phyloP scores from a whole-genome alignment of 2,113 vertebrate genomes.

The Oenanthe melanoleuca region DNA sequence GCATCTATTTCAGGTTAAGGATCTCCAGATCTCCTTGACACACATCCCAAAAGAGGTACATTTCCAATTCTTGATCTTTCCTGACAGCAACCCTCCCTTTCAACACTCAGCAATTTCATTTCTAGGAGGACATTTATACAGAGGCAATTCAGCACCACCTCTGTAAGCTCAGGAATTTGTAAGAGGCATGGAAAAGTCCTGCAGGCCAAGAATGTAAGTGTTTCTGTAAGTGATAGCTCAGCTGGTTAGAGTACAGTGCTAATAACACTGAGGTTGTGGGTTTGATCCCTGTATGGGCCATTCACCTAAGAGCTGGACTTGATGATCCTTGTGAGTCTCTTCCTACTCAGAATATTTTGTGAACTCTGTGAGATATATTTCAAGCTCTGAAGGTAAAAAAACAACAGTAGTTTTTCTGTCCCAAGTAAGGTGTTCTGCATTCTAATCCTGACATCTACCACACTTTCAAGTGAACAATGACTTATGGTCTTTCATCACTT shows the following conservation, averaged over 20 bases:
- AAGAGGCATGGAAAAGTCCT: background rate
- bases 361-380: background rate
- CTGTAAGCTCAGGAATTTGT: background rate
- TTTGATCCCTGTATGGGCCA: background rate
- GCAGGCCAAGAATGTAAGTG: background rate
- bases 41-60: background rate
- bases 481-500: background rate
- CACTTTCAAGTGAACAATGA: background rate
- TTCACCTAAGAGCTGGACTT: background rate
- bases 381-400: background rate
- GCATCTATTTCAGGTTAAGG: conserved; percentile 8
- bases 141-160: background rate
- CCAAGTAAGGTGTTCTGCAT: background rate
- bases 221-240: background rate
- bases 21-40: conserved; percentile 27
- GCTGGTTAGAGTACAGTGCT: background rate
- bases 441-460: background rate
- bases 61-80: conserved; percentile 31
- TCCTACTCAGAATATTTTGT: background rate
- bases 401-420: background rate
- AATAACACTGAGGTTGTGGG: background rate
- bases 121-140: background rate
- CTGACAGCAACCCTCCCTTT: background rate
- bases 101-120: background rate
- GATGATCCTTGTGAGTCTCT: background rate